Conservation (phyloP, 2,797 vertebrate genomes). For the Lindbergichthys nudifrons region DNA sequence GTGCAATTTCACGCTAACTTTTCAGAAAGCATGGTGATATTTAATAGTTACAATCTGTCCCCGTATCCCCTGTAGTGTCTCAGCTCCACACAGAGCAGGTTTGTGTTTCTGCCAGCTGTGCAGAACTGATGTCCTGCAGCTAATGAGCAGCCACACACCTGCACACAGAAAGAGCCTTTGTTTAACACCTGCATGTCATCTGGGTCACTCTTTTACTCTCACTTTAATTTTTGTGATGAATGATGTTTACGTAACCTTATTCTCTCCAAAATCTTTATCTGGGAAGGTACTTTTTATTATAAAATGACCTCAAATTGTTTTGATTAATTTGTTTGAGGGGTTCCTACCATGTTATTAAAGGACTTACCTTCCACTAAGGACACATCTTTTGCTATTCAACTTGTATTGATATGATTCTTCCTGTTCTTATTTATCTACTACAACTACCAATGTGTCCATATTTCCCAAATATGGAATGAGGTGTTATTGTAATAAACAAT, state of each 20-base stretch:
- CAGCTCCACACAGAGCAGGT: neutral
- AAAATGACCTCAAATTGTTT: neutral
- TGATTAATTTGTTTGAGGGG: neutral
- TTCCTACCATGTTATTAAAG: neutral
- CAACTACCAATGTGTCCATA: neutral
- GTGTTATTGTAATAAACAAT: neutral
- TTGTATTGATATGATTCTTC: too few species aligned
- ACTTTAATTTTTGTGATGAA: slow-evolving; percentile 7
- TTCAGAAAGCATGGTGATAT: too few species aligned
- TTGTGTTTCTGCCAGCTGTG: slow-evolving; percentile 42
- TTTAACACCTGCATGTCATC: slow-evolving; percentile 47
- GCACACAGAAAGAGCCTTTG: slow-evolving; percentile 46
- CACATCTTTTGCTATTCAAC: too few species aligned
- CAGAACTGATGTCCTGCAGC: slow-evolving; percentile 27
- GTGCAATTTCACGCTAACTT: too few species aligned
- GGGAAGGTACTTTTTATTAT: neutral
- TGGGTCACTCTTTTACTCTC: slow-evolving; percentile 2
- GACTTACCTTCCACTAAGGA: neutral
- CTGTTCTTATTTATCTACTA: neutral
- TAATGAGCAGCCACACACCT: slow-evolving; percentile 53
- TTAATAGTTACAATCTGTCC: too few species aligned
- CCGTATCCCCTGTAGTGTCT: too few species aligned
- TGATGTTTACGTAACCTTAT: neutral
- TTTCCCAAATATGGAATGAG: neutral
- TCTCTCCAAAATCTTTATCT: neutral